Evolutionary conservation across 2,888 invertebrate species (phyloP).

Genomic region (Argyra leucocephala): DNA sequence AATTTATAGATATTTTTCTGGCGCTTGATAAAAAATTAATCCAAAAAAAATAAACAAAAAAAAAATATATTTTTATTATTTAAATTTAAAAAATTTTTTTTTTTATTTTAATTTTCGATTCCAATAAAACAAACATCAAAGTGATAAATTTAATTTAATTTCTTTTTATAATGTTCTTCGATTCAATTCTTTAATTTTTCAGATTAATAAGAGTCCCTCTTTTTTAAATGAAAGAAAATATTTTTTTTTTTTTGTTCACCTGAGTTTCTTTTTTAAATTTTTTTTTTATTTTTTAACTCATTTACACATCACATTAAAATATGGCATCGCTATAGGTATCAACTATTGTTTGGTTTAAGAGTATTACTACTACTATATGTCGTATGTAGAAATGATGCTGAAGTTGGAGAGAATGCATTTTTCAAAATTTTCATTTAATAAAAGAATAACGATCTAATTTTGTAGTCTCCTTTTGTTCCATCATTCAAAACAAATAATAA

Average conservation of each 20-base stretch:
- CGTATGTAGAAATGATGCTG: too few species aligned
- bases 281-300: background rate
- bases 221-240: too few species aligned
- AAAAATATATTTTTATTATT: background rate
- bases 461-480: background rate
- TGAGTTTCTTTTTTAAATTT: background rate
- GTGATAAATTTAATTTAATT: conserved; percentile 3
- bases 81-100: background rate
- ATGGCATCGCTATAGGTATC: background rate
- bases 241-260: background rate
- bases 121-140: conserved; percentile 3
- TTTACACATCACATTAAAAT: background rate
- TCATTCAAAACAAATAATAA: too few species aligned
- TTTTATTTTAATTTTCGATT: background rate
- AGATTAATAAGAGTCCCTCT: too few species aligned
- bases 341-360: background rate
- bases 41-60: background rate
- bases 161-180: conserved; percentile 6
- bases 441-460: conserved; percentile 2
- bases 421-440: background rate
- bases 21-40: background rate
- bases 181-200: background rate
- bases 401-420: too few species aligned
- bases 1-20: conserved; percentile 1
- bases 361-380: too few species aligned